Base-by-base conservation (phyloP, 2,113 vertebrate genomes). In the Solea senegalensis region DNA sequence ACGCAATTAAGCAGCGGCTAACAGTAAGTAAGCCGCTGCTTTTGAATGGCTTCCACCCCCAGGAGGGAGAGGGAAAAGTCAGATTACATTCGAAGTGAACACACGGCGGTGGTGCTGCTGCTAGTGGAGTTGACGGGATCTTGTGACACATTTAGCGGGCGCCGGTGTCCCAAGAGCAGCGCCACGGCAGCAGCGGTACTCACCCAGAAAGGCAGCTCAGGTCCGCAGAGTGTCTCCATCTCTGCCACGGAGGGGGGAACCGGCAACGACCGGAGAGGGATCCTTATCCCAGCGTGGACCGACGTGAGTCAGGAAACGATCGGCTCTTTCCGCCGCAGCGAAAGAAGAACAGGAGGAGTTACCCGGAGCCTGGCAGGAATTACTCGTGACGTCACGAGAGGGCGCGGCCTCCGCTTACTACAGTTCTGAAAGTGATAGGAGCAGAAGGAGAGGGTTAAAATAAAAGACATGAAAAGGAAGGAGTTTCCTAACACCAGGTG, bases 151-250 rank as follows among this genome's bases (percentile, higher is more conserved):
- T 40, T 27, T 51, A 2, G 3, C 16, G 0, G 21, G 51, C 26
- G 41, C 8, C n/a, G 7, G 27, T 7, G 12, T 48, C 9, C 44
- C 9, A 21, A 21, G 14, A 3, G 34, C 13, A 1, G n/a, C 4
- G 10, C 8, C 15, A 9, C 40, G 66, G 27, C 44, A 14, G 4
- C 12, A 13, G 21, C 26, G 9, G 7, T 3, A 90, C 92, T 93
- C 81, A 94, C 94, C 94, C 94, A 94, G 76, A 94, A 93, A 2
- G 89, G 89, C 26, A 82, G 86, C 7, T 89, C n/a, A 1, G 82
- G 40, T 85, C 93, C 93, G 75, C 93, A 94, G 46, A 94, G 76
- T 65, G 53, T 65, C 88, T 94, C 90, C 94, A 94, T 94, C 86
- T 77, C 68, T 8, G 52, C 54, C 27, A n/a, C 69, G 69, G 76